A percentile compares a stretch with the other conserved stretches of the same genome.
phyloP scores from a whole-genome alignment of 2,797 vertebrate species.

The Crypturellus tataupa region DNA sequence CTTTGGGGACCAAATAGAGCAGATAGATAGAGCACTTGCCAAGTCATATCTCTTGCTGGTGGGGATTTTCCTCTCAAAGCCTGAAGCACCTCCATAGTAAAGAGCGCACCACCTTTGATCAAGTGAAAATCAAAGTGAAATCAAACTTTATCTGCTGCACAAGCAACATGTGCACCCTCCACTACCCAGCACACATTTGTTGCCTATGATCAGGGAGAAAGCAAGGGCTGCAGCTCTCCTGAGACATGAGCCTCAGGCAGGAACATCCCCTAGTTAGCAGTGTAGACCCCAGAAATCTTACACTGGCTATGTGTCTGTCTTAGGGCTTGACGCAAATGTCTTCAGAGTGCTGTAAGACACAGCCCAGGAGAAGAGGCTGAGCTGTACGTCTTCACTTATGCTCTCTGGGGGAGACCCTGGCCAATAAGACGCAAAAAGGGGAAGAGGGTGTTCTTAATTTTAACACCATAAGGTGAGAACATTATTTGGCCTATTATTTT shows the following conservation, averaged over 20 bases:
- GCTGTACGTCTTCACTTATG: neutral
- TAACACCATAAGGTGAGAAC: constrained; percentile 50
- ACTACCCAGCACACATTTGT: neutral
- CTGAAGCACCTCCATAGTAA: constrained; percentile 3
- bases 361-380: neutral
- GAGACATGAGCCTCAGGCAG: neutral
- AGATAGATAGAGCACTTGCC: neutral
- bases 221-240: neutral
- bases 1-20: neutral
- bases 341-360: too few species aligned
- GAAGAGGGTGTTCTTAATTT: neutral
- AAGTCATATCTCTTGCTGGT: neutral
- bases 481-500: constrained; percentile 26
- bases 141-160: neutral
- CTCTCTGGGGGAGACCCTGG: neutral
- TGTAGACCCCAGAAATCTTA: neutral
- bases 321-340: too few species aligned
- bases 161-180: neutral
- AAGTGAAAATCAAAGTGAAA: constrained; percentile 10
- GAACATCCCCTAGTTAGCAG: neutral
- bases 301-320: neutral
- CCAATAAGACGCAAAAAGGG: neutral
- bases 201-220: neutral
- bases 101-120: constrained; percentile 36
- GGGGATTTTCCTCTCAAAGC: neutral